Percentiles rank a stretch among this genome's conserved stretches.
Evolutionary conservation across 92 coral and sea anemone species (phyloP).

Genomic region (Umimayanthus chanpuru): DNA sequence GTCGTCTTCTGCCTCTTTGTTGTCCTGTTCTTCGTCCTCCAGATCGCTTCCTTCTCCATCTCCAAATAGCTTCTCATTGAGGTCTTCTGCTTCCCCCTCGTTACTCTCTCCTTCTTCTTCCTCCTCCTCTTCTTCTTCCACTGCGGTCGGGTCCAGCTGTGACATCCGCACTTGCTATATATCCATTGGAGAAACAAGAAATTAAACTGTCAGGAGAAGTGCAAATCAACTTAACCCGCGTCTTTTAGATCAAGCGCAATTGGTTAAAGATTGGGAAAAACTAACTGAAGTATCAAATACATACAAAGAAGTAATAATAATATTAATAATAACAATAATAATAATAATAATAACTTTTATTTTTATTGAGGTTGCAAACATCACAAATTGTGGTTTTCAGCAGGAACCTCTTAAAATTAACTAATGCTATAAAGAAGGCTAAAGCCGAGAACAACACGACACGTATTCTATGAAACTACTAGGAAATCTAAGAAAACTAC

Average conservation of each 20-base stretch:
- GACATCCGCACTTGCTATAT: conserved; percentile 65
- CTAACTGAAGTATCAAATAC: not conserved
- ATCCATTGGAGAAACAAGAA: not conserved
- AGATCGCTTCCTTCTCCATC: conserved; percentile 54
- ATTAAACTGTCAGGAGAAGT: not conserved
- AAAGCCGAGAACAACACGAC: no score
- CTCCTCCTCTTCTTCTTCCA: conserved; percentile 73
- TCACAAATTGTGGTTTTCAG: no score
- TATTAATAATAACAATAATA: no score
- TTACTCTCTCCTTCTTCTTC: conserved; percentile 71
- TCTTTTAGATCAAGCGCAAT: not conserved
- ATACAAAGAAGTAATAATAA: no score
- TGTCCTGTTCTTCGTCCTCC: conserved; percentile 55
- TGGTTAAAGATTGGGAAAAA: not conserved
- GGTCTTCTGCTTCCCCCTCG: conserved; percentile 56
- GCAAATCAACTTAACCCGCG: not conserved
- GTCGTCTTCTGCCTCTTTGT: conserved; percentile 59
- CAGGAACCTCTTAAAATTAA: no score
- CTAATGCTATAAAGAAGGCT: no score
- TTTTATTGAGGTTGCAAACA: no score
- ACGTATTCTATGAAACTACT: no score
- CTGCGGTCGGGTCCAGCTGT: conserved; percentile 85
- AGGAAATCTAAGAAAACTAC: no score
- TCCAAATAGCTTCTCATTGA: conserved; percentile 31
- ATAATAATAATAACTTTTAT: no score